Evolutionary conservation across 2,888 invertebrate genomes (phyloP).

Genomic region (Lampropteryx suffumata): DNA sequence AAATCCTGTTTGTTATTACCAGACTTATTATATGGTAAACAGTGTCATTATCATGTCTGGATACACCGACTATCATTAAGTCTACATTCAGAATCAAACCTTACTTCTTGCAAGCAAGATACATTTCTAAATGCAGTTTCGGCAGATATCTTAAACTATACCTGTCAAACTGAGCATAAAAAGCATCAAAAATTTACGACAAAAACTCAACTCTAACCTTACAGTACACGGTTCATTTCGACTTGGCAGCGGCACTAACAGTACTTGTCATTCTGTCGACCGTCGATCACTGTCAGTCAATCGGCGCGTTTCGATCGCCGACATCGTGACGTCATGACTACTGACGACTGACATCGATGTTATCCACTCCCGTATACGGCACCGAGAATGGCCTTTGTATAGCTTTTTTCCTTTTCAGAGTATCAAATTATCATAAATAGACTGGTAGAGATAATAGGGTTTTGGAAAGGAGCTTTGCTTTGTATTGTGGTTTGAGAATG

Average conservation of each 20-base stretch:
- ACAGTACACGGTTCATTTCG: constrained; percentile 12
- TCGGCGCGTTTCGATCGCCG: constrained; percentile 47
- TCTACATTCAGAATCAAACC: constrained; percentile 19
- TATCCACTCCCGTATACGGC: constrained; percentile 77
- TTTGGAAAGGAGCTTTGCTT: constrained; percentile 16
- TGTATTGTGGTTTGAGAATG: constrained; percentile 17
- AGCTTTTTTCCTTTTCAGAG: constrained; percentile 35
- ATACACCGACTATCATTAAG: constrained; percentile 44
- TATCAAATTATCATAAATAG: constrained; percentile 39
- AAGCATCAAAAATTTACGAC: constrained; percentile 11
- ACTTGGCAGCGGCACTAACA: constrained; percentile 25
- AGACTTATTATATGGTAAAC: constrained; percentile 79
- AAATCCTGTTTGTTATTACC: constrained; percentile 60
- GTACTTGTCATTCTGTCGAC: constrained; percentile 52
- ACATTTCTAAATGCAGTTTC: constrained; percentile 18
- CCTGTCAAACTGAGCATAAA: constrained; percentile 35
- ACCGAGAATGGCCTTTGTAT: constrained; percentile 44
- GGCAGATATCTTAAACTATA: constrained; percentile 34
- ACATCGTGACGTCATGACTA: constrained; percentile 59
- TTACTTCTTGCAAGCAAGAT: constrained; percentile 19
- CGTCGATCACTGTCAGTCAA: constrained; percentile 76
- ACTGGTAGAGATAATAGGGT: constrained; percentile 24
- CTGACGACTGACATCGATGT: constrained; percentile 68
- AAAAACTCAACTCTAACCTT: constrained; percentile 11
- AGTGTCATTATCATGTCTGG: constrained; percentile 76